Base-by-base conservation (phyloP, 1,140 invertebrate genomes). In the Arctopsyche grandis region DNA sequence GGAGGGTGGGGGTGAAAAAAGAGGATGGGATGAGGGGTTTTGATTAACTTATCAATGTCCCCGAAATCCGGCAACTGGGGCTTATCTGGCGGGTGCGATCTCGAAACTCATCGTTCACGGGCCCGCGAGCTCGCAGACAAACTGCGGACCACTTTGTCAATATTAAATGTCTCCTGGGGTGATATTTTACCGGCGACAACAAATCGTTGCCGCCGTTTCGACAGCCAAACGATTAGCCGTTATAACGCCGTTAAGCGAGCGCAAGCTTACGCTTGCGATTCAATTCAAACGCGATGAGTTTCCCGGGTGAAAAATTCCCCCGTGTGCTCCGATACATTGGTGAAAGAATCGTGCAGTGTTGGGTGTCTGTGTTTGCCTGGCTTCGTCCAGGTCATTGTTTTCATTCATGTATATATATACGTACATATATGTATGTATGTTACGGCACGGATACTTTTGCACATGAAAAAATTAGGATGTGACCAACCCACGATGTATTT, bases 1-100 rank as follows among this genome's bases (percentile, higher is more conserved):
- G 44, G 44, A 52, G 3, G 16, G 10, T 52, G 48, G 10, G 16
- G 16, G 1, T 16, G 63, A 26, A 9, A 26, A 9, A 9, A 21
- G 22, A 22, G 21, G 19, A 66, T 24, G 63, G 24, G 63, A 24
- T 66, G 22, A 22, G 21, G 24, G 21, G 9, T 26, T 66, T 66
- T 66, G 63, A 66, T 66, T 66, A 66, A 66, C 63, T 66, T 66
- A 66, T 66, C 63, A 66, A 66, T 66, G 63, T 29, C 63, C 21
- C 24, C 63, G 63, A 66, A 66, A 66, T 66, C 63, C 48, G 63
- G 63, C 63, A 16, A 16, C 10, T 3, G 16, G 16, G 16, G 48
- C 48, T 52, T 52, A 52, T 52, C 48, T 52, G 29, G 29, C 29
- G 29, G 29, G 1, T 38, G 10, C 48, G 16, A 16, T 52, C 48